Conservation (phyloP, 2,888 invertebrate species). For the Tenthredo scrophulariae region DNA sequence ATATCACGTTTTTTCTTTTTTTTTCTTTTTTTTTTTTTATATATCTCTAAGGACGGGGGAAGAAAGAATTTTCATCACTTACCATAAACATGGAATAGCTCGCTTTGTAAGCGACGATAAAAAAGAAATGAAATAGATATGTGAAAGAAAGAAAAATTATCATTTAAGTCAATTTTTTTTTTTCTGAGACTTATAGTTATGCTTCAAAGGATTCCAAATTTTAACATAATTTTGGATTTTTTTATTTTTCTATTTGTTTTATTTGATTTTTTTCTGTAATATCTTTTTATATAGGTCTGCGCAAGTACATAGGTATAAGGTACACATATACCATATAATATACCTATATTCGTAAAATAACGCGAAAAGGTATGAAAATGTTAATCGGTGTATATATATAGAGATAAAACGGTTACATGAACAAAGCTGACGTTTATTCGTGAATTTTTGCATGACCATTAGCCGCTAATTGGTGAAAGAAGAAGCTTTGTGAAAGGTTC, state of each 20-base stretch:
- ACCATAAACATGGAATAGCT: neutral
- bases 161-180: neutral
- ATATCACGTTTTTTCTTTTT: neutral
- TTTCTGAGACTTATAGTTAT: no score
- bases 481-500: conserved; percentile 16
- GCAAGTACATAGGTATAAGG: neutral
- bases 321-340: neutral
- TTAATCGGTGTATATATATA: neutral
- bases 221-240: neutral
- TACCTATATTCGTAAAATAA: neutral
- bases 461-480: conserved; percentile 30
- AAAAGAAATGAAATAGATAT: neutral
- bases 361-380: neutral
- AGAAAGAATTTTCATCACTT: neutral
- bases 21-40: neutral
- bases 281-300: no score
- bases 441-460: conserved; percentile 31
- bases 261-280: no score
- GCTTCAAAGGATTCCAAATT: neutral
- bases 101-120: neutral
- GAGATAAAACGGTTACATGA: neutral
- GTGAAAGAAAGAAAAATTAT: neutral
- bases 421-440: conserved; percentile 15
- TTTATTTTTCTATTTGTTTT: neutral
- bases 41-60: neutral